These are phyloP conservation scores for Sarcophaga rosellei DNA, from an alignment of 2,888 invertebrate species.

Conservation along the genomic window DNA sequence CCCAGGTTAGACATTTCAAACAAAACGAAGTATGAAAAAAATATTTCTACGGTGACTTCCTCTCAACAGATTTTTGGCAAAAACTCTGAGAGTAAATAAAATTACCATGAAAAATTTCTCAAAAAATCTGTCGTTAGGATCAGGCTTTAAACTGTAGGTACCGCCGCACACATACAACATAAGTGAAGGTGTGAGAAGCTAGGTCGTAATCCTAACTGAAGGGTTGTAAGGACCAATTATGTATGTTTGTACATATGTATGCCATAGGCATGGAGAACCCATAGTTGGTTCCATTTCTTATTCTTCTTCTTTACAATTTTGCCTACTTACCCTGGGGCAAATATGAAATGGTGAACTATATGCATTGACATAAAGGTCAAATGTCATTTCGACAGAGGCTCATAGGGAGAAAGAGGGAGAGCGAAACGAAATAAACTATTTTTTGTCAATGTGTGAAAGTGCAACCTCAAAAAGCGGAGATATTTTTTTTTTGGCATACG, in stretches of 20 bases:
- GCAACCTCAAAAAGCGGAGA: not conserved
- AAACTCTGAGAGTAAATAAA: too few relatives aligned
- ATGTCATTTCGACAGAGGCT: constrained; percentile 14
- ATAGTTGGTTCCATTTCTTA: constrained; percentile 21
- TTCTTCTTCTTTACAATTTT: not conserved
- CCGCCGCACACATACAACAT: too few relatives aligned
- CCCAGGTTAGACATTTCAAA: too few relatives aligned
- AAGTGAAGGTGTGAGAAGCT: too few relatives aligned
- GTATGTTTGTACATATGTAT: too few relatives aligned
- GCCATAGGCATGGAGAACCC: not conserved
- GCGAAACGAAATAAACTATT: constrained; percentile 1
- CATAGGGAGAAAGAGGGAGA: not conserved
- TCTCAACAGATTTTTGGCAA: too few relatives aligned
- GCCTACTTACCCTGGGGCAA: not conserved
- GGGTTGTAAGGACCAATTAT: not conserved
- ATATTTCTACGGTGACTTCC: too few relatives aligned
- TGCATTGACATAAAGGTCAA: constrained; percentile 59
- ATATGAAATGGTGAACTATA: constrained; percentile 32
- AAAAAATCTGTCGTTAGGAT: too few relatives aligned
- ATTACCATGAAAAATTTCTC: too few relatives aligned
- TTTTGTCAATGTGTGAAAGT: constrained; percentile 34
- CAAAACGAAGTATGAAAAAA: too few relatives aligned
- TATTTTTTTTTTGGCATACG: not conserved
- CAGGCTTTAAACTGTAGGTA: too few relatives aligned
- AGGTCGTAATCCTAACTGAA: not conserved